Evolutionary conservation across 2,113 vertebrate genomes (phyloP), one percentile per base, ranked within the genome.

Genomic region (Microcebus tavaratra): DNA sequence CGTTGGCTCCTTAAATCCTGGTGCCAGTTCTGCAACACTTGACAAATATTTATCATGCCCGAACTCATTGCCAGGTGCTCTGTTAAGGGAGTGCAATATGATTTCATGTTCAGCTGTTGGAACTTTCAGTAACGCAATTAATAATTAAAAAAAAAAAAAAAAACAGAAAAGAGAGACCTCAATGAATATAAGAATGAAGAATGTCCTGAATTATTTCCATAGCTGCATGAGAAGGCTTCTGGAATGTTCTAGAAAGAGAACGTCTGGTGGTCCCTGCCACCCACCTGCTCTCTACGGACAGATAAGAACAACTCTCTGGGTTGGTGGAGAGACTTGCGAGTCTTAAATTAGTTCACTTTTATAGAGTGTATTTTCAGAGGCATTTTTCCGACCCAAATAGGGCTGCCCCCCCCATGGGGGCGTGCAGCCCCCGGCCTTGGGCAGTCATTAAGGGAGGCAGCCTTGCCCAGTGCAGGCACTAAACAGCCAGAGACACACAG

Each of bases 291-390:
- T 84, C 72, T 36, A 4, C 0, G 76, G 87, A 79, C 88, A 83
- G 68, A 63, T 23, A 72, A 91, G 67, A 93, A 42, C n/a, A 36
- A 14, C 75, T 15, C 42, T 76, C 67, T 25, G 21, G 78, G 31
- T 67, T 57, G 67, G n/a, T 1, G n/a, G 36, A 42, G 78, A 73
- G 81, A 12, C 11, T 25, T 8, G 2, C 11, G 39, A 73, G 25
- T 63, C 48, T 95, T 83, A 61, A 61, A 89, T 73, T 29, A 70
- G 70, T 65, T 81, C 36, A 2, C 2, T 73, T 95, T 96, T 92
- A 91, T 70, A 18, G 48, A 86, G 36, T 2, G 0, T 12, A 65
- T 36, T 80, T 90, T 48, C 39, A 29, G 86, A 95, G 75, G 45
- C 8, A 8, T 65, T 87, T 50, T 45, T 76, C 79, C 6, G 0